phyloP scores from a whole-genome alignment of 2,113 vertebrate species.

The Pampusana beccarii region DNA sequence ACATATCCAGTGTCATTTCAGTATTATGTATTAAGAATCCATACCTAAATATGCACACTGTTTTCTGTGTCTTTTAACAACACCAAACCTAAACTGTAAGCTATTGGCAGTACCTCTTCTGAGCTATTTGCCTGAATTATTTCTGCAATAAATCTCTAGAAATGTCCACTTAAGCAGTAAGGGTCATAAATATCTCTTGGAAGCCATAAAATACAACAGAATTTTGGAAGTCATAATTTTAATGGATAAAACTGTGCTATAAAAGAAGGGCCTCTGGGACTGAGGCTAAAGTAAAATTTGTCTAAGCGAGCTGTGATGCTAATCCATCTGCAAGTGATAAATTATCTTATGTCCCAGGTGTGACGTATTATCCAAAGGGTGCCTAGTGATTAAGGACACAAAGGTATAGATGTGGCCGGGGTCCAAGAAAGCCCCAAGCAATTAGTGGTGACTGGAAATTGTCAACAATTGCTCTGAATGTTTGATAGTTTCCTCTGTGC shows the following conservation, averaged over 20 bases:
- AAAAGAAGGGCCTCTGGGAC: slow-evolving; percentile 77
- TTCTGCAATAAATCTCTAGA: slow-evolving; percentile 78
- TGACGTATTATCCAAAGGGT: slow-evolving; percentile 73
- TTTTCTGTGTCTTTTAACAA: slow-evolving; percentile 28
- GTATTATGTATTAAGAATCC: background rate
- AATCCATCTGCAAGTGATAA: slow-evolving; percentile 79
- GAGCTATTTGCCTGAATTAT: slow-evolving; percentile 71
- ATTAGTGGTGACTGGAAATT: slow-evolving; percentile 78
- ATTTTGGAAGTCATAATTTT: slow-evolving; percentile 85
- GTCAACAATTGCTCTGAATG: slow-evolving; percentile 69
- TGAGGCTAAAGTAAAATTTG: slow-evolving; percentile 72
- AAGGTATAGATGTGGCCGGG: slow-evolving; percentile 74
- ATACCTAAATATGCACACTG: background rate
- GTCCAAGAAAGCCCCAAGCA: slow-evolving; percentile 70
- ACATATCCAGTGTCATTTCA: background rate
- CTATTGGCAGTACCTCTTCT: slow-evolving; percentile 56
- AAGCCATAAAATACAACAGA: slow-evolving; percentile 79
- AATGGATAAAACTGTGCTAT: slow-evolving; percentile 80
- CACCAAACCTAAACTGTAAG: slow-evolving; percentile 10
- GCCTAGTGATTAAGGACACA: slow-evolving; percentile 72
- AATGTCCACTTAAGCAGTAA: slow-evolving; percentile 76
- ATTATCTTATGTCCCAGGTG: slow-evolving; percentile 77
- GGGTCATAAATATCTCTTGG: slow-evolving; percentile 77
- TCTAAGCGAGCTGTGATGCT: slow-evolving; percentile 70
- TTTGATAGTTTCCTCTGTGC: slow-evolving; percentile 65